Evolutionary conservation across 2,797 vertebrate species (phyloP).

Genomic region (Alosa sapidissima): DNA sequence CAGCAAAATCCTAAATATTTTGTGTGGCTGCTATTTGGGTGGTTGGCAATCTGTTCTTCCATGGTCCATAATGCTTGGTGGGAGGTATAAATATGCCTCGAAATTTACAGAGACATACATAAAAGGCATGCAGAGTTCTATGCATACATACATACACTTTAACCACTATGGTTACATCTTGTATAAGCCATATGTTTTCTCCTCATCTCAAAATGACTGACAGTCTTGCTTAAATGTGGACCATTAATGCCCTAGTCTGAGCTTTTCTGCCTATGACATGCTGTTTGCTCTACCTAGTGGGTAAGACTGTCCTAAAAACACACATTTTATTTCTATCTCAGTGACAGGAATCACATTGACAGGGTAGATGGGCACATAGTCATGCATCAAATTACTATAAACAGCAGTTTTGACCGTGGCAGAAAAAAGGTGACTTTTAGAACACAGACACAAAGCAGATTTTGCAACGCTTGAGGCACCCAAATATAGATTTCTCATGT

Average conservation of each 20-base stretch:
- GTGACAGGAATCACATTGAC: background rate
- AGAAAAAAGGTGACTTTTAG: background rate
- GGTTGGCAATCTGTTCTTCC: background rate
- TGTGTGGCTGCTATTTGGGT: background rate
- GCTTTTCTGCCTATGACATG: background rate
- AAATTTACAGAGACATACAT: background rate
- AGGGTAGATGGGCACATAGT: background rate
- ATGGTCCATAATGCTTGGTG: background rate
- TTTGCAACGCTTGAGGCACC: background rate
- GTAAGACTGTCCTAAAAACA: background rate
- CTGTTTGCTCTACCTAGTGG: background rate
- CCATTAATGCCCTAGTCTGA: background rate
- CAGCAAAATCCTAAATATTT: background rate
- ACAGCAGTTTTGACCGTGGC: background rate
- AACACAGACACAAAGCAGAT: background rate
- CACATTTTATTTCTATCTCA: background rate
- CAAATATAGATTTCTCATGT: background rate
- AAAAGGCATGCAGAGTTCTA: background rate
- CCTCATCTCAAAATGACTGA: background rate
- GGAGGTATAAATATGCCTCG: background rate
- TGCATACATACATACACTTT: background rate
- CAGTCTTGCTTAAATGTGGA: background rate
- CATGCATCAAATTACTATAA: background rate
- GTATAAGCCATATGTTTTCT: background rate
- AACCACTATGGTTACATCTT: background rate